Conservation (phyloP, 2,797 vertebrate species). For the Danio jaintianensis region DNA sequence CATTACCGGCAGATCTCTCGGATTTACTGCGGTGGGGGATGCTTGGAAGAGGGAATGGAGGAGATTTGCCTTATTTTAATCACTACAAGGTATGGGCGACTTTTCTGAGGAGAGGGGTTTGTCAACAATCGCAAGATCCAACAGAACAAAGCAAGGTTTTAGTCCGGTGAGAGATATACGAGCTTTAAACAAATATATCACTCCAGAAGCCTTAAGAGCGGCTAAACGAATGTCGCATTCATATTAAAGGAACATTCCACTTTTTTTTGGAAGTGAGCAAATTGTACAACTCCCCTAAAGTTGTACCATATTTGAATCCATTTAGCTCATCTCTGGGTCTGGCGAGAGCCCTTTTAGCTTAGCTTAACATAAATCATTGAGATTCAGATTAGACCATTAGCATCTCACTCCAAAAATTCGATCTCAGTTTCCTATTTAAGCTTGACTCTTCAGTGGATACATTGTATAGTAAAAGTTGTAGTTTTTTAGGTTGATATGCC, state of each 20-base stretch:
- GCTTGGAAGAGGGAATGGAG: conserved; percentile 20
- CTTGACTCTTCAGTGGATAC: too few relatives aligned
- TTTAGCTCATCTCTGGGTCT: too few relatives aligned
- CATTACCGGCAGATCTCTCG: conserved; percentile 49
- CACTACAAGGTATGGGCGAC: conserved; percentile 29
- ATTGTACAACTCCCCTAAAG: too few relatives aligned
- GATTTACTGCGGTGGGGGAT: conserved; percentile 33
- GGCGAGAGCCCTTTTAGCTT: too few relatives aligned
- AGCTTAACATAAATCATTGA: too few relatives aligned
- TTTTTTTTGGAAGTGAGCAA: too few relatives aligned
- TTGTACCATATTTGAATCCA: too few relatives aligned
- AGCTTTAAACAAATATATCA: conserved; percentile 14
- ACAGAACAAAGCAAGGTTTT: conserved; percentile 36
- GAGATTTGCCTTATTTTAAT: conserved; percentile 40
- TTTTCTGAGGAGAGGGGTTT: conserved; percentile 45
- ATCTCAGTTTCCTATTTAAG: too few relatives aligned
- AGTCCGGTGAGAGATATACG: conserved; percentile 1
- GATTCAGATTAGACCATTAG: too few relatives aligned
- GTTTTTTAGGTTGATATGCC: too few relatives aligned
- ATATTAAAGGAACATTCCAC: not conserved
- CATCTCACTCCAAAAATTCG: too few relatives aligned
- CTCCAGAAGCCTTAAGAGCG: conserved; percentile 12
- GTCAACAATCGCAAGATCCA: conserved; percentile 40
- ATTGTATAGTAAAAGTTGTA: too few relatives aligned
- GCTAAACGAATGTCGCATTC: conserved; percentile 13